A percentile compares a stretch with the other conserved stretches of the same genome.
These are phyloP conservation scores for Eupithecia subfuscata DNA, from an alignment of 2,888 invertebrate species.

Conservation along the genomic window DNA sequence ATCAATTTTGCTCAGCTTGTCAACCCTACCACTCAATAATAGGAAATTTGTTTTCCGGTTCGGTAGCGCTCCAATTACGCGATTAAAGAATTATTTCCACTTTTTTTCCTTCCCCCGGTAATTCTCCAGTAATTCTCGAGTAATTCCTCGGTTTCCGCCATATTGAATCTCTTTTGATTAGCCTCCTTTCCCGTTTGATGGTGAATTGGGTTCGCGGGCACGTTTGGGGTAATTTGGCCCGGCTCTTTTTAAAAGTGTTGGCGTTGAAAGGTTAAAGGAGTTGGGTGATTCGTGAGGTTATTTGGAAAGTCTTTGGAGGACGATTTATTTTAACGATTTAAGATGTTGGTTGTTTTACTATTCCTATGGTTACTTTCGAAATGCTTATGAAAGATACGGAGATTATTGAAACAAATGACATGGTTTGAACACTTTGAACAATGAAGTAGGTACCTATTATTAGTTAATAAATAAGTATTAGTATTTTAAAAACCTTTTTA, in stretches of 20 bases:
- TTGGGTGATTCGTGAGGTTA: constrained; percentile 5
- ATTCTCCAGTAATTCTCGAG: constrained; percentile 48
- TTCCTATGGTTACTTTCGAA: no score
- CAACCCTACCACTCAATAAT: constrained; percentile 76
- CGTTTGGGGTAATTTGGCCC: constrained; percentile 67
- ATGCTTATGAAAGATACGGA: no score
- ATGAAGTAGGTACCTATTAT: no score
- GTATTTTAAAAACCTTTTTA: no score
- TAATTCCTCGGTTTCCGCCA: constrained; percentile 75
- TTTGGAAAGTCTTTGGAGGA: not conserved
- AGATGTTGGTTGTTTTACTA: constrained; percentile 3
- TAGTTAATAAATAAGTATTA: no score
- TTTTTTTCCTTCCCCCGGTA: constrained; percentile 61
- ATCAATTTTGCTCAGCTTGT: not conserved
- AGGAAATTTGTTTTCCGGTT: constrained; percentile 85
- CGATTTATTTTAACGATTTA: not conserved
- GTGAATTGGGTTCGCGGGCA: constrained; percentile 72
- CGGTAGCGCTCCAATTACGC: constrained; percentile 82
- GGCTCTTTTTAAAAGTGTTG: constrained; percentile 65
- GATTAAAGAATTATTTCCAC: constrained; percentile 84
- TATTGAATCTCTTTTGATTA: constrained; percentile 83
- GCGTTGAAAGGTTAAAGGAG: constrained; percentile 14
- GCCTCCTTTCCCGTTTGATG: constrained; percentile 80
- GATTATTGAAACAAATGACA: no score
- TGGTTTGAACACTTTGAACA: no score